These are phyloP conservation scores for Apostichopus japonicus DNA, from an alignment of 35 echinoderm and acorn worm genomes.

Conservation along the genomic window DNA sequence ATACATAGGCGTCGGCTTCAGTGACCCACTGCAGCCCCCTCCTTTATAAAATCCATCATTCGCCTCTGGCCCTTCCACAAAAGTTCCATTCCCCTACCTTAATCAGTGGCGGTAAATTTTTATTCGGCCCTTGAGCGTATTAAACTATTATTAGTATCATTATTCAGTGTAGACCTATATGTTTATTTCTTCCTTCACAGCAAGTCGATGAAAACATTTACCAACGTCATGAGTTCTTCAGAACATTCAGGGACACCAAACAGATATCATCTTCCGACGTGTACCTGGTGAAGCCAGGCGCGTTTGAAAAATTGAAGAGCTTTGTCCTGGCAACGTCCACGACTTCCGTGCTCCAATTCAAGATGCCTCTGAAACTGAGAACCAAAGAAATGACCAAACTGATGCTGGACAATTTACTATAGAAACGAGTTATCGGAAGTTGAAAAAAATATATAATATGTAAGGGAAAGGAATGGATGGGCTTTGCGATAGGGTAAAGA, in stretches of 20 bases:
- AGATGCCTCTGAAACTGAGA: constrained; percentile 65
- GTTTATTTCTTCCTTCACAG: background rate
- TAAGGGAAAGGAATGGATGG: too few species aligned
- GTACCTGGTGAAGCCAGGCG: constrained; percentile 45
- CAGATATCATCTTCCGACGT: constrained; percentile 7
- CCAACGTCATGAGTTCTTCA: background rate
- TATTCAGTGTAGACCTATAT: background rate
- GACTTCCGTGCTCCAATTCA: constrained; percentile 63
- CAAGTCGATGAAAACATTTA: constrained; percentile 28
- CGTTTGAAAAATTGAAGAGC: constrained; percentile 60
- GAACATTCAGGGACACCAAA: constrained; percentile 27
- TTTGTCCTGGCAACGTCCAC: constrained; percentile 64
- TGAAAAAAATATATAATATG: too few species aligned
- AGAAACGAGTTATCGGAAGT: too few species aligned
- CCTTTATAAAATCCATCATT: too few species aligned
- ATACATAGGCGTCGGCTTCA: too few species aligned
- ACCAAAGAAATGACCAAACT: constrained; percentile 34
- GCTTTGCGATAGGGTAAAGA: too few species aligned
- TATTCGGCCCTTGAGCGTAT: too few species aligned
- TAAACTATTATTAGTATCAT: too few species aligned
- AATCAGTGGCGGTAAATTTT: too few species aligned
- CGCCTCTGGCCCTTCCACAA: too few species aligned
- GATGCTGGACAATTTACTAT: constrained; percentile 25
- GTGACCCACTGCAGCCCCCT: too few species aligned
- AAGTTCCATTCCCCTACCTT: too few species aligned